phyloP scores from a whole-genome alignment of 2,888 invertebrate genomes.

The Sphecodes monilicornis region DNA sequence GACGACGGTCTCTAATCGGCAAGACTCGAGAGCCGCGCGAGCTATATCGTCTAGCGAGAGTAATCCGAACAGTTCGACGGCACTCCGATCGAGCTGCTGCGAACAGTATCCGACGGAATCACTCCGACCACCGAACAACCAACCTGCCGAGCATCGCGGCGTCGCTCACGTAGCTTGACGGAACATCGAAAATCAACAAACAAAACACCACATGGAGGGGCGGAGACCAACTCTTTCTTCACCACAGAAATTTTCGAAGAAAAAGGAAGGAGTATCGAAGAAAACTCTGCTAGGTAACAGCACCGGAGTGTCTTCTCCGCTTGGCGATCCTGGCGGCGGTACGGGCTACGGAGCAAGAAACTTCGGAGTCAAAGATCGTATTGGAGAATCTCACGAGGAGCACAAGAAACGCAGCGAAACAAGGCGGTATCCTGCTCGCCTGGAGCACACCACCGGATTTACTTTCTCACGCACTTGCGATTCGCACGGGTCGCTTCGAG shows the following conservation, averaged over 20 bases:
- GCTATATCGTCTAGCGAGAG: neutral
- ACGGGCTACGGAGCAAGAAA: constrained; percentile 26
- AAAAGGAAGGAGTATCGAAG: neutral
- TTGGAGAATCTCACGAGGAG: constrained; percentile 37
- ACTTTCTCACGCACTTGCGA: constrained; percentile 59
- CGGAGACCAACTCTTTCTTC: neutral
- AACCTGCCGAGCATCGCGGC: constrained; percentile 37
- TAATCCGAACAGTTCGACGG: neutral
- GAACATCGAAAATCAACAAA: neutral
- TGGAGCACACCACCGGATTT: constrained; percentile 48
- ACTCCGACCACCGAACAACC: constrained; percentile 49
- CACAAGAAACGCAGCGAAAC: constrained; percentile 40
- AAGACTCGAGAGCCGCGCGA: too few species aligned
- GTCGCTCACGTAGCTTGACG: neutral
- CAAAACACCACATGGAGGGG: neutral
- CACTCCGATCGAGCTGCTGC: neutral
- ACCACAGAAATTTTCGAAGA: neutral
- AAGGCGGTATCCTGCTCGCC: constrained; percentile 41
- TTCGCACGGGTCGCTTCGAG: constrained; percentile 38
- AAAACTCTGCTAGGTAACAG: neutral
- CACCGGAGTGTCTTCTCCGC: constrained; percentile 6
- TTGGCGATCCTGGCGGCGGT: neutral
- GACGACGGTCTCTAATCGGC: neutral
- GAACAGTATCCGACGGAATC: constrained; percentile 68
- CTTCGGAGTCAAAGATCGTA: constrained; percentile 19